Evolutionary conservation across 2,113 vertebrate species (phyloP).

Genomic region (Trinectes maculatus): DNA sequence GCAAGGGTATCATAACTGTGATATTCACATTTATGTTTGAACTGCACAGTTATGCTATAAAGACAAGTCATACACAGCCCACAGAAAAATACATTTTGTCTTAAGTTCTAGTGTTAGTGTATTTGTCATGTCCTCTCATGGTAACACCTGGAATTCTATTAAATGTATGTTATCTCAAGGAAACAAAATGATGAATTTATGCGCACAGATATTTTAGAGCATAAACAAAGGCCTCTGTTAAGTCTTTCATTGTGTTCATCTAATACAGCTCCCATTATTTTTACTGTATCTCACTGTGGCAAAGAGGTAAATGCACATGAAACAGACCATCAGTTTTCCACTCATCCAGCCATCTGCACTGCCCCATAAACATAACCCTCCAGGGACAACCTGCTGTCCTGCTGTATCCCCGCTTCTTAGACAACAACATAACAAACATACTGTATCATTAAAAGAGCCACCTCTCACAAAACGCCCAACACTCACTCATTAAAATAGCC

Average conservation of each 20-base stretch:
- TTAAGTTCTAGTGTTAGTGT: too few relatives aligned
- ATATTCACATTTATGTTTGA: too few relatives aligned
- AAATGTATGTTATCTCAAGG: too few relatives aligned
- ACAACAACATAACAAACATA: conserved; percentile 43
- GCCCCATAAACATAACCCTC: conserved; percentile 16
- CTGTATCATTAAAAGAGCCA: conserved; percentile 31
- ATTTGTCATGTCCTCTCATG: too few relatives aligned
- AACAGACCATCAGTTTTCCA: conserved; percentile 11
- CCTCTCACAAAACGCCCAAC: conserved; percentile 14
- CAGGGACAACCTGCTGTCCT: conserved; percentile 13
- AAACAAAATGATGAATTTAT: too few relatives aligned
- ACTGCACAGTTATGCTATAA: too few relatives aligned
- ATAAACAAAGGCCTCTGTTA: background rate
- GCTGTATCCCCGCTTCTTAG: conserved; percentile 18
- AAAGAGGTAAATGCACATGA: conserved; percentile 8
- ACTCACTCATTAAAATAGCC: conserved; percentile 45
- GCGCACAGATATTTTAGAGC: too few relatives aligned
- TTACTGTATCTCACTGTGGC: background rate
- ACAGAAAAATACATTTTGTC: too few relatives aligned
- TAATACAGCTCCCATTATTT: background rate
- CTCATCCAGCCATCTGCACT: conserved; percentile 12
- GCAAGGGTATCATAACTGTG: too few relatives aligned
- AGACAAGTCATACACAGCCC: too few relatives aligned
- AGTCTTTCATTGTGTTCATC: background rate
- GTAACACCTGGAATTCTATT: too few relatives aligned